Base-by-base conservation (phyloP, 2,888 invertebrate species). In the Cerastis leucographa region DNA sequence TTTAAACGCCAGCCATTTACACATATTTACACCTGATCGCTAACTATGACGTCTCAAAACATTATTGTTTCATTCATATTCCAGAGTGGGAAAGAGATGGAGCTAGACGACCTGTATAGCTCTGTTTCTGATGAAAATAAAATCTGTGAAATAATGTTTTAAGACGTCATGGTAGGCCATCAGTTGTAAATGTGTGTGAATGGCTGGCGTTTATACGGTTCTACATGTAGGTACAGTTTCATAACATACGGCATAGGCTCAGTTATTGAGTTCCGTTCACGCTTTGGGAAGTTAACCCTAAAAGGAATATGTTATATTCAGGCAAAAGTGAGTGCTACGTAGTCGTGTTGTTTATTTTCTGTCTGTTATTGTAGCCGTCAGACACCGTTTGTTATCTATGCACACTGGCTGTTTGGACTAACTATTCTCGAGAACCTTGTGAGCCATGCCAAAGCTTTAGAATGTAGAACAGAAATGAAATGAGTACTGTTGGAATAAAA, bases 341-440 rank as follows among this genome's bases (percentile, higher is more conserved):
- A 59, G 54, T 59, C 46, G 19, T 54, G 19, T 59, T 78, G 79
- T 79, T 72, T 74, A 76, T 78, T 78, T 85, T 81, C 49, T 29
- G 65, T 72, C 49, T 78, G 54, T 83, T 85, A 80, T 85, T 83
- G 59, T 72, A 80, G 56, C 69, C 56, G 61, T 69, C 77, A 71
- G 71, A 78, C 67, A 65, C 56, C 71, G 68, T 70, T 61, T 80
- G 80, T 74, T 83, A 65, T 85, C 79, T 85, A 74, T 82, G 71
- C 68, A 79, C 64, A 77, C 77, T 72, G 80, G 61, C 69, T 78
- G 71, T 76, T 84, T 81, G 72, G 22, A 77, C 62, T 79, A 78
- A 77, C 76, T 76, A 70, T 83, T 76, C 67, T 49, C 12, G 68
- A 74, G 69, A 77, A 85, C 76, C 74, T 83, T 74, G 81, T 74